Evolutionary conservation across 23 tunicate species (phyloP).

Genomic region (Trididemnum nubilum): DNA sequence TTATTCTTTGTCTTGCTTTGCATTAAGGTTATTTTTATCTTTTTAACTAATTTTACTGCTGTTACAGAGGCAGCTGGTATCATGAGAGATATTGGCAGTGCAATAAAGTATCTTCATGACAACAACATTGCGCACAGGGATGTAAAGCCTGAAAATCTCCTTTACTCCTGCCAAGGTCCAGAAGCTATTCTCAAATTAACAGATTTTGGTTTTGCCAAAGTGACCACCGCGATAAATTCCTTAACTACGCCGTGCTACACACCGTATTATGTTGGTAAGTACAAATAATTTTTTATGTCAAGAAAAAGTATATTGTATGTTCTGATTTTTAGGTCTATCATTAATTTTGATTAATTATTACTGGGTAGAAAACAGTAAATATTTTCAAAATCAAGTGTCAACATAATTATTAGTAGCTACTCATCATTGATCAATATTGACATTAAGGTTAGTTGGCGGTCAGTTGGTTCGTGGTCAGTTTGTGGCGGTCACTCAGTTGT

Average conservation of each 20-base stretch:
- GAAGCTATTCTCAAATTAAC: conserved; percentile 75
- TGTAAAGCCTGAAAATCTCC: conserved; percentile 88
- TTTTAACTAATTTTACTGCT: no score
- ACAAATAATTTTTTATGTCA: neutral
- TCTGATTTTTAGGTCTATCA: neutral
- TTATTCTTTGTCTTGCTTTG: no score
- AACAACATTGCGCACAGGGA: conserved; percentile 86
- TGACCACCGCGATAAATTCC: conserved; percentile 54
- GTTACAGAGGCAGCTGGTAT: conserved; percentile 74
- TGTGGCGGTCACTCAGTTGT: no score
- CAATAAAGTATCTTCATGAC: conserved; percentile 82
- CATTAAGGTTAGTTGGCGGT: no score
- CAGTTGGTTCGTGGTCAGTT: no score
- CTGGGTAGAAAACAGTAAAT: no score
- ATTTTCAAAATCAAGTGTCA: no score
- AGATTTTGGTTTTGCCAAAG: conserved; percentile 92
- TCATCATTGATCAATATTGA: no score
- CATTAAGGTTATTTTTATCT: no score
- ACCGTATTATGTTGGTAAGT: conserved; percentile 88
- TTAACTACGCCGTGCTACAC: conserved; percentile 90
- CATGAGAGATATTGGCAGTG: conserved; percentile 88
- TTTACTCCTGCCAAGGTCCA: conserved; percentile 57
- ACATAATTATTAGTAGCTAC: no score
- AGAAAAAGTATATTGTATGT: neutral
- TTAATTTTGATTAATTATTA: no score